Conservation (phyloP, 2,888 invertebrate species). For the Hypena proboscidalis region DNA sequence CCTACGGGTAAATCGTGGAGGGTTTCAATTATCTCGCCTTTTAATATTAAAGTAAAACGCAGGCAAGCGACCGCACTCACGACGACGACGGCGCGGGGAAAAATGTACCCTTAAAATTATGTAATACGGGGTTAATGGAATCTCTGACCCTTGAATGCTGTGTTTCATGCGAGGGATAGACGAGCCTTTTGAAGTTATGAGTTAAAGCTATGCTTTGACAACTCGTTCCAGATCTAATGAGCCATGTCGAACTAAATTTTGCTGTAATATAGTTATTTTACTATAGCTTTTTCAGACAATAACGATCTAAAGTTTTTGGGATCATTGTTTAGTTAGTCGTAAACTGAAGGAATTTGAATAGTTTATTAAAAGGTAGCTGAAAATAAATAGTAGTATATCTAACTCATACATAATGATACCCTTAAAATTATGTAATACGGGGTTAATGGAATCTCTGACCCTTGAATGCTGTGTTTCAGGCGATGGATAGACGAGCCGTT, state of each 20-base stretch:
- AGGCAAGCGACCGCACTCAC: slow-evolving; percentile 28
- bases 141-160: slow-evolving; percentile 34
- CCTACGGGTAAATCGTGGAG: slow-evolving; percentile 34
- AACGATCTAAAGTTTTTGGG: not conserved
- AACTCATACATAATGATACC: too few relatives aligned
- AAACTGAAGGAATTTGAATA: too few relatives aligned
- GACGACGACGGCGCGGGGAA: slow-evolving; percentile 17
- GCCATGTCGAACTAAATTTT: slow-evolving; percentile 1
- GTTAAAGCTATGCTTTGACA: slow-evolving; percentile 7
- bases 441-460: slow-evolving; percentile 41
- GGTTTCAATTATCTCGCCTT: slow-evolving; percentile 55
- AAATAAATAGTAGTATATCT: too few relatives aligned
- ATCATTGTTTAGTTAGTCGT: too few relatives aligned
- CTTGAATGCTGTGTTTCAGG: slow-evolving; percentile 14
- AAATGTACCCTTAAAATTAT: slow-evolving; percentile 32
- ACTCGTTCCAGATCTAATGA: slow-evolving; percentile 16
- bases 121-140: slow-evolving; percentile 29
- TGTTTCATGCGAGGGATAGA: slow-evolving; percentile 2
- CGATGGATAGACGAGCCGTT: slow-evolving; percentile 8
- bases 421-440: slow-evolving; percentile 18
- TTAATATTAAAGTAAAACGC: slow-evolving; percentile 41
- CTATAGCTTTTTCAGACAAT: not conserved
- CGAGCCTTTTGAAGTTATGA: slow-evolving; percentile 14
- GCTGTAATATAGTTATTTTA: not conserved
- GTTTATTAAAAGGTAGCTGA: too few relatives aligned